phyloP scores from a whole-genome alignment of 1,140 invertebrate species.

The Bombus haemorrhoidalis region DNA sequence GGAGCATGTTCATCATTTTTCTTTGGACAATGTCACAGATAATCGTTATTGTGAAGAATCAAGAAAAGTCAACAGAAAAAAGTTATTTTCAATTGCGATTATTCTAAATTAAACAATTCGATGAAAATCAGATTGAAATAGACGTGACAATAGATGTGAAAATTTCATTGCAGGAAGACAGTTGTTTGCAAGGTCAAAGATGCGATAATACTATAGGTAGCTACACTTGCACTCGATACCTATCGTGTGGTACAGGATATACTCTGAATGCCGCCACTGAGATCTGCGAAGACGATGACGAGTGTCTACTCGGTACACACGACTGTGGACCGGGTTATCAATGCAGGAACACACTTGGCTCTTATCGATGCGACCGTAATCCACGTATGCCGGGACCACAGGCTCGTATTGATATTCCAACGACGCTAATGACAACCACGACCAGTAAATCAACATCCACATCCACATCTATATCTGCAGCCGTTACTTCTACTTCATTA shows the following conservation, averaged over 20 bases:
- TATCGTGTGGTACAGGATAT: constrained; percentile 98
- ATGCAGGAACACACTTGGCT: constrained; percentile 93
- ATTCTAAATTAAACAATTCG: neutral
- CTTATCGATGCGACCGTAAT: constrained; percentile 88
- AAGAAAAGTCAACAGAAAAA: neutral
- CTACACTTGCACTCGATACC: constrained; percentile 91
- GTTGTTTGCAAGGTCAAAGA: constrained; percentile 87
- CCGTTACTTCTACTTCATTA: constrained; percentile 14
- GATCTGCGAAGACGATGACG: constrained; percentile 96
- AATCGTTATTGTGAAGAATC: too few species aligned
- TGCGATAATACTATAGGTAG: constrained; percentile 96
- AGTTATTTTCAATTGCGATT: neutral
- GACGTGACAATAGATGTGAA: constrained; percentile 23
- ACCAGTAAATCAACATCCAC: constrained; percentile 40
- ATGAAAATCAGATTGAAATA: neutral
- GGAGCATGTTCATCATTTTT: too few species aligned
- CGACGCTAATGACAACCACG: constrained; percentile 27
- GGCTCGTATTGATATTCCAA: neutral
- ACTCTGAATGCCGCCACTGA: constrained; percentile 94
- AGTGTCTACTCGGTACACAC: constrained; percentile 92
- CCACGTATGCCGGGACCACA: constrained; percentile 44
- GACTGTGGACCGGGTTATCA: constrained; percentile 91
- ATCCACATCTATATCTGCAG: constrained; percentile 21
- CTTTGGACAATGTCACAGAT: too few species aligned
- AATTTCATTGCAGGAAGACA: constrained; percentile 74